Percentiles rank a stretch among this genome's conserved stretches.
Evolutionary conservation across 2,888 invertebrate species (phyloP).

Genomic region (Tubiluchus corallicola): DNA sequence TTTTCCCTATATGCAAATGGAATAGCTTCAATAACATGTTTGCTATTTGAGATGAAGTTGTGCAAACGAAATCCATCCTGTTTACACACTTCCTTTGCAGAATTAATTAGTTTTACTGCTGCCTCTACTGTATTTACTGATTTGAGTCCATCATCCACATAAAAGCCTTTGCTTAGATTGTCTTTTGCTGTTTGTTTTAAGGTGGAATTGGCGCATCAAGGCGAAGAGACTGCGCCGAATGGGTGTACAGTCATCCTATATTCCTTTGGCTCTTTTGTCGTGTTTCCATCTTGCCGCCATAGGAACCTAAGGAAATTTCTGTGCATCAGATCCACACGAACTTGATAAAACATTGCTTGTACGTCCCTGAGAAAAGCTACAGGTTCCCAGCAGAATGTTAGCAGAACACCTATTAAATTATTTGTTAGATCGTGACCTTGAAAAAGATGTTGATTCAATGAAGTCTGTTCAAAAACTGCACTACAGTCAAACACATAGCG

Average conservation of each 20-base stretch:
- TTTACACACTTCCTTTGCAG: not conserved
- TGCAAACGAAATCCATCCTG: not conserved
- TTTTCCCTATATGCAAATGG: not conserved
- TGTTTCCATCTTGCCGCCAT: not conserved
- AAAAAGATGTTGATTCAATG: not conserved
- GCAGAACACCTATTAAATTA: not conserved
- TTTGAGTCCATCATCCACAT: not conserved
- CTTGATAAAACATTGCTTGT: conserved; percentile 13
- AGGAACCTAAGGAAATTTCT: not conserved
- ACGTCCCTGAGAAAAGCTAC: conserved; percentile 12
- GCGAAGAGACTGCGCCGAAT: not conserved
- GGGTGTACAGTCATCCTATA: not conserved
- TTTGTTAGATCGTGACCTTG: not conserved
- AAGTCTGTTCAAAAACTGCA: not conserved
- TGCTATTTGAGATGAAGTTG: not conserved
- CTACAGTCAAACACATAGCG: not conserved
- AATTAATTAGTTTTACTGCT: not conserved
- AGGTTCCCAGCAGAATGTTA: not conserved
- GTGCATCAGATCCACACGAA: conserved; percentile 10
- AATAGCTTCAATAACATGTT: not conserved
- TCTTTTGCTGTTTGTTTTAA: not conserved
- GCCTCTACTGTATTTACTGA: not conserved
- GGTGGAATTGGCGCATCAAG: not conserved
- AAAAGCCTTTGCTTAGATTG: not conserved
- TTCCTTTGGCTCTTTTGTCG: not conserved